Evolutionary conservation across 2,797 vertebrate genomes (phyloP).

Genomic region (Cichlasoma orientale): DNA sequence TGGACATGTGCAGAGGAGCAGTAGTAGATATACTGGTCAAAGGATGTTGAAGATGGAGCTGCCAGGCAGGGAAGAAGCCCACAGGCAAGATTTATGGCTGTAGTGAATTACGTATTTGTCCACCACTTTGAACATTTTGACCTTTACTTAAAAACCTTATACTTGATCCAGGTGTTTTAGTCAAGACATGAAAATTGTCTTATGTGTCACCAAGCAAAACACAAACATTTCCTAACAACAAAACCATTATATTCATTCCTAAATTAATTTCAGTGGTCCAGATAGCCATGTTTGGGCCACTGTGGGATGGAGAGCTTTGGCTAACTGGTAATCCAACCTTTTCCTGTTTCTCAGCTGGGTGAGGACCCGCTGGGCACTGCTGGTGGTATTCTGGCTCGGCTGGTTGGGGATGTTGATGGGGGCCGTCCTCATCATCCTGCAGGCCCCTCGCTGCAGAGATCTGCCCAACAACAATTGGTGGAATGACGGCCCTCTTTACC

Average conservation of each 20-base stretch:
- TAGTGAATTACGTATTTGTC: too few relatives aligned
- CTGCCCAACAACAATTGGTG: conserved; percentile 85
- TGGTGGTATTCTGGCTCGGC: conserved; percentile 89
- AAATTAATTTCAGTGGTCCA: background rate
- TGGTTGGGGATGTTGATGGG: conserved; percentile 89
- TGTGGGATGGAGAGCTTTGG: background rate
- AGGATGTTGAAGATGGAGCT: too few relatives aligned
- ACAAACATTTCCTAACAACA: background rate
- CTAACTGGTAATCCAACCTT: background rate
- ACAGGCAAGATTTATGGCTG: too few relatives aligned
- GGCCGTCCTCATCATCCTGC: conserved; percentile 86
- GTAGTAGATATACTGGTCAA: too few relatives aligned
- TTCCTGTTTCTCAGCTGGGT: conserved; percentile 79
- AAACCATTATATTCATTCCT: background rate
- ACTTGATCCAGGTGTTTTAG: background rate
- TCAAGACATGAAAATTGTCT: background rate
- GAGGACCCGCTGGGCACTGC: conserved; percentile 84
- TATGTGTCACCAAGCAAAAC: background rate
- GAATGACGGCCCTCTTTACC: conserved; percentile 85
- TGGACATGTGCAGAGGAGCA: too few relatives aligned
- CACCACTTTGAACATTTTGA: background rate
- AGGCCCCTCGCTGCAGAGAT: conserved; percentile 85
- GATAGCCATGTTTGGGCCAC: background rate
- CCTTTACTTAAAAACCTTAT: background rate
- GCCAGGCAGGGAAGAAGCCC: too few relatives aligned